Conservation (phyloP, 2,888 invertebrate genomes). For the Oligia latruncula region DNA sequence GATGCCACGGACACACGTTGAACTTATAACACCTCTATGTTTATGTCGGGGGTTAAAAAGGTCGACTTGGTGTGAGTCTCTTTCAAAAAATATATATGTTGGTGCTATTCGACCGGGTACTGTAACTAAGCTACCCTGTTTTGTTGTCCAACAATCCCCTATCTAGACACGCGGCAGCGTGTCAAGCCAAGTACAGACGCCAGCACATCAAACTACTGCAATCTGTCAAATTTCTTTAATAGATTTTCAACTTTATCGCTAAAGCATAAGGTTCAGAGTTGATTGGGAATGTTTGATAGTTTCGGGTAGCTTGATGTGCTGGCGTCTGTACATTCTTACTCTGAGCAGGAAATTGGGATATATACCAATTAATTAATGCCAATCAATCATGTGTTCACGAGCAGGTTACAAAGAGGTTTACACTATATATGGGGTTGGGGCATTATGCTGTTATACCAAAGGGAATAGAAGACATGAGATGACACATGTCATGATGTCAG, state of each 20-base stretch:
- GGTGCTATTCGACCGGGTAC: no score
- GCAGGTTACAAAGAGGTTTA: neutral
- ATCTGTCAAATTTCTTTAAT: no score
- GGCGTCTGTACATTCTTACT: neutral
- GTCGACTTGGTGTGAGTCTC: no score
- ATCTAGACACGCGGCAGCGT: no score
- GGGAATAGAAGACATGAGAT: neutral
- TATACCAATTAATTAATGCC: conserved; percentile 18
- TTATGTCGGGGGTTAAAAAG: neutral
- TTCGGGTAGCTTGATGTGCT: no score
- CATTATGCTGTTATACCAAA: neutral
- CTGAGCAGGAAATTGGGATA: neutral
- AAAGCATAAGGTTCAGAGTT: no score
- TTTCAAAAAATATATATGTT: no score
- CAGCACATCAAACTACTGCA: no score
- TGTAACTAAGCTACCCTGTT: neutral
- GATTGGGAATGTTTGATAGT: no score
- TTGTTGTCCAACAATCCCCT: neutral
- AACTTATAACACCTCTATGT: neutral
- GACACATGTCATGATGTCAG: neutral
- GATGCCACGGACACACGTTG: neutral
- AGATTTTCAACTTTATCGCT: no score
- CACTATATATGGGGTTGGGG: neutral
- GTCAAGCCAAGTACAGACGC: no score
- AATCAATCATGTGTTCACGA: conserved; percentile 11